Evolutionary conservation across 2,888 invertebrate genomes (phyloP).

Genomic region (Drosophila rubida): DNA sequence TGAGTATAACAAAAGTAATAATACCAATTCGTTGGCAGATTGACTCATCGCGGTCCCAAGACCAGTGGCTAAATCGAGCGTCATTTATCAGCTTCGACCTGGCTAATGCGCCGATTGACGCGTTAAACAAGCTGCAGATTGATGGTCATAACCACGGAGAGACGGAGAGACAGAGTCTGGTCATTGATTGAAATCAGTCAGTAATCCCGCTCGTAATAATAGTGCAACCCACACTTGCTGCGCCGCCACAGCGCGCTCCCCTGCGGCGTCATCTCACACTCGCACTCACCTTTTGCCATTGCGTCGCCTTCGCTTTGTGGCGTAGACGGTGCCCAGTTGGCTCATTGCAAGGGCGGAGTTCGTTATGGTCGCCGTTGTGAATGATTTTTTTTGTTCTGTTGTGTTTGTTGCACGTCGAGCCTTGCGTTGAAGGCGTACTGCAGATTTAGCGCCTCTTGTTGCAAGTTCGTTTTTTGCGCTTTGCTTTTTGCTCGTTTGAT

Average conservation of each 20-base stretch:
- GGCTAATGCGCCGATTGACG: constrained; percentile 30
- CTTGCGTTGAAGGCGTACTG: constrained; percentile 31
- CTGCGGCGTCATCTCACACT: constrained; percentile 43
- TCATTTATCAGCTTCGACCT: constrained; percentile 56
- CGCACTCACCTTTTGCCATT: constrained; percentile 96
- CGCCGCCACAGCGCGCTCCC: constrained; percentile 32
- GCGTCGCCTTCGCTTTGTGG: constrained; percentile 96
- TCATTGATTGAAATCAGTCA: constrained; percentile 74
- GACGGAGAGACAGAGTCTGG: constrained; percentile 27
- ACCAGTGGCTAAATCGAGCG: constrained; percentile 45
- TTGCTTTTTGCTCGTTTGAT: constrained; percentile 18
- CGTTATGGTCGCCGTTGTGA: constrained; percentile 84
- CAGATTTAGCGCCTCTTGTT: constrained; percentile 38
- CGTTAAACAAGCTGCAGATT: constrained; percentile 68
- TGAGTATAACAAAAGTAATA: neutral
- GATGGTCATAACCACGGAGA: constrained; percentile 57
- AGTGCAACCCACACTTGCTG: constrained; percentile 30
- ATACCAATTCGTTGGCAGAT: constrained; percentile 2
- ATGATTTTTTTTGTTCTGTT: constrained; percentile 50
- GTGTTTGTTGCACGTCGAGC: constrained; percentile 17
- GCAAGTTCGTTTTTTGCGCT: constrained; percentile 38
- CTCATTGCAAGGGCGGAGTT: constrained; percentile 88
- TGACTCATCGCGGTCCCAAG: constrained; percentile 11
- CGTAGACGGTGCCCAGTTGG: constrained; percentile 98
- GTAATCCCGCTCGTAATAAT: constrained; percentile 44